Base-by-base conservation (phyloP, 1,140 invertebrate species). In the Calycopis cecrops region DNA sequence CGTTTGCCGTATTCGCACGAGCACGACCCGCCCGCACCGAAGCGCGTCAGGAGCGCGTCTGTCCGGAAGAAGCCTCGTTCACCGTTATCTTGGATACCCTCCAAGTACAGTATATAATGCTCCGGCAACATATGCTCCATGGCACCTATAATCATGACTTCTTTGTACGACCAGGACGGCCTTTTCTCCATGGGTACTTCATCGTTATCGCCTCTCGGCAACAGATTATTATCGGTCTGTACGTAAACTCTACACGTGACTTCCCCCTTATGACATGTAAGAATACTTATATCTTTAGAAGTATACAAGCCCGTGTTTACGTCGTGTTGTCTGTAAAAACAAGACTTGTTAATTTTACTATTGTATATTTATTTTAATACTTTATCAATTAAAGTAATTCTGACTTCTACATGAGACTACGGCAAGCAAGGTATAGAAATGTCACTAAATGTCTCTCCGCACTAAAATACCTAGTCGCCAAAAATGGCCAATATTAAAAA, bases 131-230 rank as follows among this genome's bases (percentile, higher is more conserved):
- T 48, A 42, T 84, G 75, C 56, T 83, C 73, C n/a, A 57, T 63
- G 0, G 80, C 80, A 6, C 83, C 83, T 0, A 65, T 55, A 48
- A 86, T 69, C 40, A 86, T 65, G 8, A 84, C 55, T 53, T 76
- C 54, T 55, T 74, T 81, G 14, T 80, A 79, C n/a, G 71, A 62
- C 64, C 69, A 72, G 0, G 83, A 84, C 6, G 83, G 80, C 75
- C 73, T 71, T 9, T 51, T 58, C 28, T 83, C 80, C 1, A 69
- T 48, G 7, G 83, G 83, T 52, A 86, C 72, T 0, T 42, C 35
- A 17, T 86, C 83, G 7, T 76, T 78, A 35, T 86, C 80, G 12
- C 78, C 76, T 55, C 69, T 69, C 6, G 83, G 80, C 16, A 82
- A 51, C 21, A 80, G 80, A 28, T 28, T 28, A 28, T 28, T 28